Base-by-base conservation (phyloP, 2,888 invertebrate genomes). In the Xanthia icteritia region DNA sequence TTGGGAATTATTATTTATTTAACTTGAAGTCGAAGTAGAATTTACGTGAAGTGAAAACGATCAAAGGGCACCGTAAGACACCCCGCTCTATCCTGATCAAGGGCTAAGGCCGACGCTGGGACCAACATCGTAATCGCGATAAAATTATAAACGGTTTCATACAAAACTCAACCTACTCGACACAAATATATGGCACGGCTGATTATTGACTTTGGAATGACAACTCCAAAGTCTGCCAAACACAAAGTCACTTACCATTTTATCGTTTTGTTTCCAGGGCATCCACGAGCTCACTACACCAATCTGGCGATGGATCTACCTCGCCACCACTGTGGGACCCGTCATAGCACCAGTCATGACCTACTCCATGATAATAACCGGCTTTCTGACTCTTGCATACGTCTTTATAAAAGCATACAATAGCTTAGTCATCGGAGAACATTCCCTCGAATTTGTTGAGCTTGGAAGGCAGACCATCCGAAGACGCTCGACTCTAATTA, bases 291-390 rank as follows among this genome's bases (percentile, higher is more conserved):
- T 99, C 13, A 97, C 98, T 0, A 98, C 98, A 0, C 96, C 98
- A n/a, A 98, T 99, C 76, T 97, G 98, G 91, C 97, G 98, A 39
- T 98, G 98, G 98, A 97, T 98, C 36, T 98, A 98, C 94, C 91
- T 98, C 64, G 98, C 98, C 27, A 98, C 98, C 3, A 98, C 98
- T 0, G 97, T 98, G 82, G 98, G 97, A 0, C 98, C 98, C 27
- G 93, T 97, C 45, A 97, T 98, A 0, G 97, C 97, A 31, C 98
- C 98, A 0, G 90, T 98, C 23, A 93, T 98, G 71, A 97, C 98
- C 2, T 98, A 98, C 93, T 97, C 98, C 45, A 97, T 98, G 92
- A 98, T 98, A 79, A 93, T 98, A 70, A 94, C 97, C 76, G 98
- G 99, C 0, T 94, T 97, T 6, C 94, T 97, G 67, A 97, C 97